phyloP scores from a whole-genome alignment of 2,797 vertebrate genomes.

The Selene dorsalis region DNA sequence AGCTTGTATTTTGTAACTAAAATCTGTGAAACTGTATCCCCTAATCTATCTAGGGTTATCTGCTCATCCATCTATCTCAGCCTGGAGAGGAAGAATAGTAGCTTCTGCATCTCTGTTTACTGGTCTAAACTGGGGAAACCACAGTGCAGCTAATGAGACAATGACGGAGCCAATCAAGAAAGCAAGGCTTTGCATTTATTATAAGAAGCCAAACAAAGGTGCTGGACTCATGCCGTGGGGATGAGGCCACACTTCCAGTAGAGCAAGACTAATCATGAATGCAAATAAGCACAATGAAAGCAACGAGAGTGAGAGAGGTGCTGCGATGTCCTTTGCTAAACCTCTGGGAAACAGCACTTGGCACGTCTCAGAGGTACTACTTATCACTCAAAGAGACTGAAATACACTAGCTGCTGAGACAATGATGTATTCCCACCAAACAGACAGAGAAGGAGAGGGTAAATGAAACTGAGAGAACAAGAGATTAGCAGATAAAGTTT shows the following conservation, averaged over 20 bases:
- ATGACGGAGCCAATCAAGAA: constrained; percentile 64
- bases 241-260: constrained; percentile 74
- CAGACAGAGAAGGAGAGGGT: constrained; percentile 51
- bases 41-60: constrained; percentile 18
- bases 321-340: constrained; percentile 65
- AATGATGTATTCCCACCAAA: constrained; percentile 62
- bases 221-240: constrained; percentile 53
- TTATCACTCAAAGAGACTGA: constrained; percentile 66
- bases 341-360: constrained; percentile 76
- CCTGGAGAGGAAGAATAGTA: constrained; percentile 15
- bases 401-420: constrained; percentile 64
- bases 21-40: constrained; percentile 21
- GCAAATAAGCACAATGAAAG: constrained; percentile 75
- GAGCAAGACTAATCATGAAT: constrained; percentile 78
- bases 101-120: constrained; percentile 43
- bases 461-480: constrained; percentile 50
- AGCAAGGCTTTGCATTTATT: constrained; percentile 67
- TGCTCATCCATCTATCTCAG: constrained; percentile 12
- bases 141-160: constrained; percentile 53
- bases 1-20: constrained; percentile 33
- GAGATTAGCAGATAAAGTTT: constrained; percentile 70
- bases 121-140: constrained; percentile 43
- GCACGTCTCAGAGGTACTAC: constrained; percentile 61
- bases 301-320: constrained; percentile 61
- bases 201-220: constrained; percentile 62